phyloP scores from a whole-genome alignment of 37 sponge, comb jelly and placozoan species.

The Crambe crambe region DNA sequence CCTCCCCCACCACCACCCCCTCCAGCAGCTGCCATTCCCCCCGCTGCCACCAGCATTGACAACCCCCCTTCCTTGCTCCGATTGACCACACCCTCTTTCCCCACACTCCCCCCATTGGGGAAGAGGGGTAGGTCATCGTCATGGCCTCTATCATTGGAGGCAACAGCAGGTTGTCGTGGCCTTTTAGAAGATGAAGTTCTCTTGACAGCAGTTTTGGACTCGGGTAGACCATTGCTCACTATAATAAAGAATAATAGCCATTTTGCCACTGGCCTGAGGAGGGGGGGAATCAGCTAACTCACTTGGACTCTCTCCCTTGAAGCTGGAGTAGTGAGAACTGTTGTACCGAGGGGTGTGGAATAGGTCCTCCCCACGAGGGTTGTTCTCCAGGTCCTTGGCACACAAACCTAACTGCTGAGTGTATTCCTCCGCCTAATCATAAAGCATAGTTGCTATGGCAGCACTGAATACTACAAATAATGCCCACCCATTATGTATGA shows the following conservation, averaged over 20 bases:
- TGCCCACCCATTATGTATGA: background rate
- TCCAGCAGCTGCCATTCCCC: background rate
- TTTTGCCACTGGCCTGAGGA: background rate
- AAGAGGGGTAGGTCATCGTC: slow-evolving; percentile 20
- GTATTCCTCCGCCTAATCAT: slow-evolving; percentile 55
- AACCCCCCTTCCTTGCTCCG: background rate
- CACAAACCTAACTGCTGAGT: slow-evolving; percentile 38
- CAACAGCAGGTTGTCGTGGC: slow-evolving; percentile 14
- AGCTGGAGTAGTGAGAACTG: background rate
- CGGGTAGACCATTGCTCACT: background rate
- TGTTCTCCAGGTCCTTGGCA: slow-evolving; percentile 47
- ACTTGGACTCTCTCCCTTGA: slow-evolving; percentile 27
- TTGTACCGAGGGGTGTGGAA: slow-evolving; percentile 6
- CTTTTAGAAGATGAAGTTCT: background rate
- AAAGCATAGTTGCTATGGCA: background rate
- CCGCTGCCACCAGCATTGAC: background rate
- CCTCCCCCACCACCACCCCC: background rate
- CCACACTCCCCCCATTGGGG: slow-evolving; percentile 10
- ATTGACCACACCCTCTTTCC: slow-evolving; percentile 3
- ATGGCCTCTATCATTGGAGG: background rate
- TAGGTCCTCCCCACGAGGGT: slow-evolving; percentile 35
- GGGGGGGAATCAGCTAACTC: background rate
- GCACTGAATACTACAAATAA: background rate
- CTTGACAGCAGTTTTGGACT: background rate
- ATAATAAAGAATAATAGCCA: background rate